Evolutionary conservation across 2,888 invertebrate genomes (phyloP).

Genomic region (Dasypolia templi): DNA sequence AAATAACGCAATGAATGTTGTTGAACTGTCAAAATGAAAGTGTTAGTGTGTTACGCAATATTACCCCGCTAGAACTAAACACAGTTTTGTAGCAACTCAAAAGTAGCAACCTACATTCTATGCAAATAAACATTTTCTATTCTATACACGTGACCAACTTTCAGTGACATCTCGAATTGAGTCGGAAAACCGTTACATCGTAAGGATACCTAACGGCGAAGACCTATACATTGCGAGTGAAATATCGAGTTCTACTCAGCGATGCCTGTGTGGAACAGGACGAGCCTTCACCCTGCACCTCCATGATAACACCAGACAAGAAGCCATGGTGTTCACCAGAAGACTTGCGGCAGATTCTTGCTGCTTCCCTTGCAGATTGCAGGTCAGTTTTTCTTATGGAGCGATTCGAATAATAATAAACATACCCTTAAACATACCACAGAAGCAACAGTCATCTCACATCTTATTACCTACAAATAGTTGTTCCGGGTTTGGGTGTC

Average conservation of each 20-base stretch:
- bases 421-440: too few relatives aligned
- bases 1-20: too few relatives aligned
- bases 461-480: too few relatives aligned
- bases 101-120: too few relatives aligned
- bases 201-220: slow-evolving; percentile 93
- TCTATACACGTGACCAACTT: not conserved
- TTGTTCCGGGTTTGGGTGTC: too few relatives aligned
- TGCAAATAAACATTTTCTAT: too few relatives aligned
- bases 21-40: too few relatives aligned
- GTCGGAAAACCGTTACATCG: slow-evolving; percentile 93
- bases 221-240: slow-evolving; percentile 94
- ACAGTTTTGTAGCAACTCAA: too few relatives aligned
- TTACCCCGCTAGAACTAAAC: too few relatives aligned
- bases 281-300: slow-evolving; percentile 95
- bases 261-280: slow-evolving; percentile 93
- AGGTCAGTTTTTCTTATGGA: slow-evolving; percentile 83
- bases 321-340: slow-evolving; percentile 94
- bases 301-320: slow-evolving; percentile 95
- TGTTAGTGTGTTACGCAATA: too few relatives aligned
- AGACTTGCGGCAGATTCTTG: slow-evolving; percentile 93
- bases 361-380: slow-evolving; percentile 93
- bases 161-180: slow-evolving; percentile 91
- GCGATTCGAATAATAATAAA: too few relatives aligned
- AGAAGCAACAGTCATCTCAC: too few relatives aligned
- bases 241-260: slow-evolving; percentile 90